A percentile compares a stretch with the other conserved stretches of the same genome.
These are phyloP conservation scores for Pipistrellus kuhlii DNA, from an alignment of 2,797 vertebrate species.

Conservation along the genomic window DNA sequence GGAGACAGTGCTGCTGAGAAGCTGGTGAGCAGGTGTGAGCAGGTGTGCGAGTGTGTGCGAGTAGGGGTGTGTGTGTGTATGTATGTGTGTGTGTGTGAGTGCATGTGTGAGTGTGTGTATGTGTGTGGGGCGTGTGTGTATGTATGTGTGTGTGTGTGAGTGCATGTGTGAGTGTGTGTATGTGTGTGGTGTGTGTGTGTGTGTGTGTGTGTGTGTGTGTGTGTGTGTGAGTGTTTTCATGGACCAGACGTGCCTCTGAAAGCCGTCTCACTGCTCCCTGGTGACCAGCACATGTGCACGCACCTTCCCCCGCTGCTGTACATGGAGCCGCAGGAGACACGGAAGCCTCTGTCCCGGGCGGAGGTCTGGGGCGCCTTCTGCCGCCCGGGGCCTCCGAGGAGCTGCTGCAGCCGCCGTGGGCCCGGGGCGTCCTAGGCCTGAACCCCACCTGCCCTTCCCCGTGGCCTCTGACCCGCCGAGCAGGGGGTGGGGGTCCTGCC, in stretches of 20 bases:
- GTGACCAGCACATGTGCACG: rapidly evolving
- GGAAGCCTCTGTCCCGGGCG: background rate
- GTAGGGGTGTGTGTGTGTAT: too few relatives aligned
- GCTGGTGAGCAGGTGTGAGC: too few relatives aligned
- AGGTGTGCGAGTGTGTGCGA: too few relatives aligned
- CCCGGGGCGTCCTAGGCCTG: background rate
- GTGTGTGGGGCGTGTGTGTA: background rate
- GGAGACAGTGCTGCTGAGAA: background rate
- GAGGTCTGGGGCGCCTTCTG: background rate
- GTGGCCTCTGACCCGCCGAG: background rate
- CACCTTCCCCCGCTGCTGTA: background rate
- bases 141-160: too few relatives aligned
- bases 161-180: background rate
- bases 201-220: too few relatives aligned
- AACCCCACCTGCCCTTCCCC: too few relatives aligned
- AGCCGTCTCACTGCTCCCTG: rapidly evolving
- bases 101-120: background rate
- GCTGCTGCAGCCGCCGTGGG: background rate
- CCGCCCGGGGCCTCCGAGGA: background rate
- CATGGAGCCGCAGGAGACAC: background rate
- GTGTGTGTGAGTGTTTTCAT: background rate
- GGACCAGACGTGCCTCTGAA: background rate
- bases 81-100: background rate
- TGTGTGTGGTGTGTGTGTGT: background rate
- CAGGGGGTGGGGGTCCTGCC: background rate